These are phyloP conservation scores for Zygothrica quintamaculata DNA, from an alignment of 2,888 invertebrate genomes.

Conservation along the genomic window DNA sequence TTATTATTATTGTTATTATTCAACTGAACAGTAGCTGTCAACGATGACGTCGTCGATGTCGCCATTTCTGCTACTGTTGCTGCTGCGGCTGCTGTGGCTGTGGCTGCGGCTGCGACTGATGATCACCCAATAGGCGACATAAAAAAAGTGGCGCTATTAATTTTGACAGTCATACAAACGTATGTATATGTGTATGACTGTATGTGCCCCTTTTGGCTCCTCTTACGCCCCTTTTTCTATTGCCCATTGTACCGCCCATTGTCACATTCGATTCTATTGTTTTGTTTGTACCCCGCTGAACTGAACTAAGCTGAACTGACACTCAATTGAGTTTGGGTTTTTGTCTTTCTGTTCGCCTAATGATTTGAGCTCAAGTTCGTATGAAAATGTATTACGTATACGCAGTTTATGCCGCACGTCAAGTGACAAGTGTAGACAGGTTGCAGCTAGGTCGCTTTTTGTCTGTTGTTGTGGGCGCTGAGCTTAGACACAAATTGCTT, in stretches of 20 bases:
- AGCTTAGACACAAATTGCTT: slow-evolving; percentile 43
- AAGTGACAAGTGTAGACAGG: slow-evolving; percentile 42
- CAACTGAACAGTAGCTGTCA: slow-evolving; percentile 53
- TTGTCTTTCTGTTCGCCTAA: slow-evolving; percentile 35
- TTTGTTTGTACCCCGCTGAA: slow-evolving; percentile 41
- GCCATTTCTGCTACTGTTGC: slow-evolving; percentile 61
- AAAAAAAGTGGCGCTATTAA: slow-evolving; percentile 58
- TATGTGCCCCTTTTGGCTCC: slow-evolving; percentile 5
- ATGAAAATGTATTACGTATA: slow-evolving; percentile 18
- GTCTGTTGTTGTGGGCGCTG: slow-evolving; percentile 56
- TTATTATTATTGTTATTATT: slow-evolving; percentile 48
- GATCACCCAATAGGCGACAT: slow-evolving; percentile 17
- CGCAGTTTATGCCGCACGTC: slow-evolving; percentile 58
- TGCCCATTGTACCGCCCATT: too few species aligned
- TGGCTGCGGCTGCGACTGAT: slow-evolving; percentile 7
- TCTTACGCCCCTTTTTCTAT: background rate
- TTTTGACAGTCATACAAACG: slow-evolving; percentile 56
- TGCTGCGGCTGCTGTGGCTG: slow-evolving; percentile 61
- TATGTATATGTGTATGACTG: slow-evolving; percentile 13
- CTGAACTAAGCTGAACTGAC: slow-evolving; percentile 37
- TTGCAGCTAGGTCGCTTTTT: slow-evolving; percentile 27
- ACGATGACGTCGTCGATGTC: slow-evolving; percentile 60
- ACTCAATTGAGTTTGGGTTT: slow-evolving; percentile 54
- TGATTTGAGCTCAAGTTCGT: slow-evolving; percentile 45
- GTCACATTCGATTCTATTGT: slow-evolving; percentile 41